Evolutionary conservation across 2,113 vertebrate species (phyloP), one percentile per base, ranked within the genome.

Genomic region (Agelaius tricolor): DNA sequence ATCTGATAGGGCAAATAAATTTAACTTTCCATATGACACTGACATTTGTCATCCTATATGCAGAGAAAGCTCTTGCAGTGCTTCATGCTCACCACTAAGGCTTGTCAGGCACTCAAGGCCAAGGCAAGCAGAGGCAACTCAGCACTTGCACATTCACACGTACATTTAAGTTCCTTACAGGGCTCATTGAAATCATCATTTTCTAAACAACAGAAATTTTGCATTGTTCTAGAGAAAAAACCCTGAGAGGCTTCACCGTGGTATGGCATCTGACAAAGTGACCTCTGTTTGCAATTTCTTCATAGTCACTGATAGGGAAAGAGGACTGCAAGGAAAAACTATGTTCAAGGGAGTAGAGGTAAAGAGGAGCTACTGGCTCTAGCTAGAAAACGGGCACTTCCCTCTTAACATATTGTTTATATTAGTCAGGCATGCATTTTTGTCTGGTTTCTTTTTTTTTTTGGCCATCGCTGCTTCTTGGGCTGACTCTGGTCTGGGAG

Each of bases 381-480:
- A 26, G 31, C 28, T 86, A 78, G 66, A 65, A 89, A 74, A 69
- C 13, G 22, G 89, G 31, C 10, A 11, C 13, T 93, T 94, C 59
- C 57, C 20, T 39, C 73, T 86, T 76, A 76, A 71, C 82, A 68
- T 11, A 21, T 33, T 95, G 68, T 94, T 95, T 92, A 24, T 54
- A 73, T 83, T 93, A 90, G 46, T 63, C 44, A 58, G 46, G 35
- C n/a, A 31, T 46, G 20, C 62, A 76, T 78, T 92, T 95, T 91
- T 94, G 76, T 93, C 71, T 96, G 67, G 21, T 75, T 94, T 79
- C n/a, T 41, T 85, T 87, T 77, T 52, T 78, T 55, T 74, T 89
- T 86, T 91, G 80, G 87, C 84, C 37, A 68, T 54, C 57, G 22
- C 82, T 84, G 21, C 58, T 87, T 74, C 47, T 85, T 24, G 57